These are phyloP conservation scores for Chloromyia formosa DNA, from an alignment of 2,888 invertebrate genomes.

Conservation along the genomic window DNA sequence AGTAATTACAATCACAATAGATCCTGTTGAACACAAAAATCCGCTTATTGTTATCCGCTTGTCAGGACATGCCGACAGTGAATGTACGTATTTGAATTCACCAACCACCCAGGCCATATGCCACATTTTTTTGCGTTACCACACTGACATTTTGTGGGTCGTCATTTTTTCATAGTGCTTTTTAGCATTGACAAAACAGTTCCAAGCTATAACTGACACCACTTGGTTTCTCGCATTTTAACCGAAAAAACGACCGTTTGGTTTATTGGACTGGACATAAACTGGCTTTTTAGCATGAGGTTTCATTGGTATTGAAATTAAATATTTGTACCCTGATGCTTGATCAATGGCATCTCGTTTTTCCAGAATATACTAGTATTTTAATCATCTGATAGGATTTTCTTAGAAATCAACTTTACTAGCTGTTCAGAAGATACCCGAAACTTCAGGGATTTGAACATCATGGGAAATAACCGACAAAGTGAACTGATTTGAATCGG, in stretches of 20 bases:
- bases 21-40: slow-evolving; percentile 17
- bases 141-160: slow-evolving; percentile 16
- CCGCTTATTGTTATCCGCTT: slow-evolving; percentile 33
- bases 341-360: slow-evolving; percentile 30
- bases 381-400: neutral
- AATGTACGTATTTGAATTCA: no score
- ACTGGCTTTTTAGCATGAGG: slow-evolving; percentile 3
- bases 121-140: slow-evolving; percentile 1
- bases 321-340: slow-evolving; percentile 15
- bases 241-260: slow-evolving; percentile 19
- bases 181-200: neutral
- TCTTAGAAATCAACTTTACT: slow-evolving; percentile 8
- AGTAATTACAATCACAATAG: slow-evolving; percentile 38
- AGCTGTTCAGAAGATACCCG: neutral
- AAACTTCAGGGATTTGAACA: neutral
- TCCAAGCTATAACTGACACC: neutral
- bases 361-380: slow-evolving; percentile 22
- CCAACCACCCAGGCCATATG: slow-evolving; percentile 26
- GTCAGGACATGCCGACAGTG: slow-evolving; percentile 17
- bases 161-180: slow-evolving; percentile 29
- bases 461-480: neutral
- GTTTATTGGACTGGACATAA: slow-evolving; percentile 27
- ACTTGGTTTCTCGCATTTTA: slow-evolving; percentile 12
- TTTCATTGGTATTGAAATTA: slow-evolving; percentile 14
- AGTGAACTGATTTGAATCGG: neutral